phyloP scores from a whole-genome alignment of 2,113 vertebrate genomes.

The Butastur rufipennis region DNA sequence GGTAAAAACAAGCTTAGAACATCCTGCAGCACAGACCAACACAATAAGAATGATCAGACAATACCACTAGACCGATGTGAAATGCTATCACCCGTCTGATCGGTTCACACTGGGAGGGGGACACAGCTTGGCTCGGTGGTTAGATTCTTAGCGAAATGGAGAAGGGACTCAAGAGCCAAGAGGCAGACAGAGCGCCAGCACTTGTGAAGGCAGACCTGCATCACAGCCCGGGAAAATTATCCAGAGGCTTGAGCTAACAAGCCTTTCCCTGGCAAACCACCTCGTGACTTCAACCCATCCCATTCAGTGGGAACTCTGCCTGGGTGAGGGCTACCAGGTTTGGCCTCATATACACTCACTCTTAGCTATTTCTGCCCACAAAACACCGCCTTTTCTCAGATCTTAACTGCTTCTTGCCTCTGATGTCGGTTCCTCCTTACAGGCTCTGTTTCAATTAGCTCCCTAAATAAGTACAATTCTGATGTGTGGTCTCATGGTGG shows the following conservation, averaged over 20 bases:
- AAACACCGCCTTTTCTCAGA: neutral
- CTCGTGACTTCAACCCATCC: neutral
- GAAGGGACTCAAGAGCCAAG: rapidly evolving
- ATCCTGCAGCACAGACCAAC: neutral
- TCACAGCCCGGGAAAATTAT: rapidly evolving
- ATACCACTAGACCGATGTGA: rapidly evolving
- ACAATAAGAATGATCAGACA: no score
- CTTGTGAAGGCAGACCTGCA: neutral
- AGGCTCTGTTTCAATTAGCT: conserved; percentile 29
- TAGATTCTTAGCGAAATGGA: rapidly evolving
- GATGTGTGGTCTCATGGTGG: conserved; percentile 44
- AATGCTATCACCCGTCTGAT: rapidly evolving
- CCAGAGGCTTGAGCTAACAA: neutral
- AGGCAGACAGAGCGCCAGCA: rapidly evolving
- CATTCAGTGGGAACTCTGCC: neutral
- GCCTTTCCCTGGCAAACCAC: neutral
- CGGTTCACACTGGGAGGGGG: rapidly evolving
- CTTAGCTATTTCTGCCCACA: neutral
- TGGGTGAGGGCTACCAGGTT: neutral
- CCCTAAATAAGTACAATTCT: conserved; percentile 21
- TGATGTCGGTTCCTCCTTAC: neutral
- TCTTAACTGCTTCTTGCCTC: neutral
- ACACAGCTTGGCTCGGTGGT: rapidly evolving
- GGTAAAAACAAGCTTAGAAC: neutral
- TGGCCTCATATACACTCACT: neutral